These are phyloP conservation scores for Salvelinus namaycush DNA, from an alignment of 2,113 vertebrate species.

Conservation along the genomic window DNA sequence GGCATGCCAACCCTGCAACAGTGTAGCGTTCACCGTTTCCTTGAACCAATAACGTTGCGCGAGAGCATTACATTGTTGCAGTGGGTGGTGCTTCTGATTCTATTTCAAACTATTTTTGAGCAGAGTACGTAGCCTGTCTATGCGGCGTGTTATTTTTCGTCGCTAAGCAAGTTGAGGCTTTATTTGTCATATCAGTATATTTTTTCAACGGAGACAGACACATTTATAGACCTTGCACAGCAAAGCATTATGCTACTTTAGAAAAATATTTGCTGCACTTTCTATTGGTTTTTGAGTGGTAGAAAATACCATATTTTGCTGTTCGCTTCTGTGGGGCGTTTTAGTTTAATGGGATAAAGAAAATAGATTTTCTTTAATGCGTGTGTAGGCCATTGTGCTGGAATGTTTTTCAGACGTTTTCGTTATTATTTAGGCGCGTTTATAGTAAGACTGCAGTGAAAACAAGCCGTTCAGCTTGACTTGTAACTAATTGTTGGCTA, in stretches of 20 bases:
- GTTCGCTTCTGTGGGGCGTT: no score
- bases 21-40: fast-evolving
- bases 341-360: no score
- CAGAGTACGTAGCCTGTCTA: slow-evolving; percentile 59
- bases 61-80: not conserved
- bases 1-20: slow-evolving; percentile 35
- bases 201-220: no score
- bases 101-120: slow-evolving; percentile 38
- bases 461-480: not conserved
- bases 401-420: no score
- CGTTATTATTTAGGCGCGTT: not conserved
- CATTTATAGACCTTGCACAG: no score
- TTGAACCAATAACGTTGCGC: slow-evolving; percentile 56
- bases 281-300: no score
- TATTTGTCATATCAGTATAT: not conserved
- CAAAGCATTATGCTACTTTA: no score
- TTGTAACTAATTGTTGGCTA: not conserved
- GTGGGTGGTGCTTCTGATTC: slow-evolving; percentile 25
- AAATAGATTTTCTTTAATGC: no score
- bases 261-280: no score
- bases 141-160: slow-evolving; percentile 26
- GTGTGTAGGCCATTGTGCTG: no score
- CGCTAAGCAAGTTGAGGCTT: not conserved
- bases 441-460: not conserved
- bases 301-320: no score